phyloP scores from a whole-genome alignment of 2,888 invertebrate genomes.

The Choreutis nemorana region DNA sequence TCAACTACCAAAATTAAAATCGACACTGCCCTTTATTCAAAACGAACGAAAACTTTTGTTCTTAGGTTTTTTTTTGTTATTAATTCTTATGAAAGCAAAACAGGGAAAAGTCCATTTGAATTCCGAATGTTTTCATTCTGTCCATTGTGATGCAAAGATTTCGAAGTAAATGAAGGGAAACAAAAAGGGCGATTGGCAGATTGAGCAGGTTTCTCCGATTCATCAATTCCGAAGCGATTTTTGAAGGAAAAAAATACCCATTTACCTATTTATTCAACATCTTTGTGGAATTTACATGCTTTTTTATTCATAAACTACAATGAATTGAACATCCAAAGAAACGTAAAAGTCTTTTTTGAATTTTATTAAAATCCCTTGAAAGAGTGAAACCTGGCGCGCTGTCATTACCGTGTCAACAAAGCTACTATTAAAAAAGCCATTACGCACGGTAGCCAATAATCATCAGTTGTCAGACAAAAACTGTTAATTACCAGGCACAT shows the following conservation, averaged over 20 bases:
- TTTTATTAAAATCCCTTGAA: too few relatives aligned
- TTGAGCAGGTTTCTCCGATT: too few relatives aligned
- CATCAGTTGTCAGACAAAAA: slow-evolving; percentile 21
- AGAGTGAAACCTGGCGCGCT: slow-evolving; percentile 8
- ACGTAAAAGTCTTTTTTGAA: slow-evolving; percentile 2
- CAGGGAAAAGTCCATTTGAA: slow-evolving; percentile 7
- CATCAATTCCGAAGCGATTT: too few relatives aligned
- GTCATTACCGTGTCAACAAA: too few relatives aligned
- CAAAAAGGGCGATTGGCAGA: slow-evolving; percentile 14
- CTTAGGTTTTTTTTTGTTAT: slow-evolving; percentile 8
- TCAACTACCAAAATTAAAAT: too few relatives aligned
- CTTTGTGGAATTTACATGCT: too few relatives aligned
- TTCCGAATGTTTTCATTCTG: slow-evolving; percentile 11
- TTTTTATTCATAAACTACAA: too few relatives aligned
- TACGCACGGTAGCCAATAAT: slow-evolving; percentile 25
- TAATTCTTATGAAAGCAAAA: too few relatives aligned
- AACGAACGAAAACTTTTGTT: slow-evolving; percentile 4
- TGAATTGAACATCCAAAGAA: too few relatives aligned
- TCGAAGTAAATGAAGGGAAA: slow-evolving; percentile 16
- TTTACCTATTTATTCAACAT: too few relatives aligned
- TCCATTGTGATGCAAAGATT: slow-evolving; percentile 13
- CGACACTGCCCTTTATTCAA: too few relatives aligned
- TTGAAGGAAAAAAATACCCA: too few relatives aligned
- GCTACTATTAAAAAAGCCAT: slow-evolving; percentile 40
- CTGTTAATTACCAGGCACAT: slow-evolving; percentile 24